Evolutionary conservation across 2,797 vertebrate genomes (phyloP), one percentile per base, ranked within the genome.

Genomic region (Psittacula echo): DNA sequence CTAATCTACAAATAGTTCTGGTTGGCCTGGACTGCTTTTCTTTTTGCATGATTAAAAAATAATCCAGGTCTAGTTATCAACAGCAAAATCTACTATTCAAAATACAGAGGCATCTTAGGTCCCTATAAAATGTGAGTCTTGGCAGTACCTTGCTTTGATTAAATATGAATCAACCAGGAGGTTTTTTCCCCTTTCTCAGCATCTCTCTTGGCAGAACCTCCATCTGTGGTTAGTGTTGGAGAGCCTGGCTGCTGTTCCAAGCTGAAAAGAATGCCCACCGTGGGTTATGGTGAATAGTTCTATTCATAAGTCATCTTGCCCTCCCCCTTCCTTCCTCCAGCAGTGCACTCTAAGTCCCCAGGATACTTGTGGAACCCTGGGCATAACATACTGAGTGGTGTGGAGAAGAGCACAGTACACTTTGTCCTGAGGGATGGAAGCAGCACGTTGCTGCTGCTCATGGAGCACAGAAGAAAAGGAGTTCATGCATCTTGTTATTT

Each of bases 251-350:
- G 87, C 79, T 68, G 86, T 21, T 85, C 30, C 93, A 94, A 95
- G 92, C 81, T 93, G 81, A 93, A 45, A 88, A 18, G 70, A 65
- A 83, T 96, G 87, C 84, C 95, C 87, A 89, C 58, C 9, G 4
- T 92, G 93, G 96, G 95, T 93, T 88, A 75, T 83, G 95, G 72
- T 98, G 97, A 98, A 98, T 97, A 94, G 94, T 47, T 92, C 86
- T 88, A 98, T 98, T 98, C 97, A 98, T 82, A 41, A 72, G 64
- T 77, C 92, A 95, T 68, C 94, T 88, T 83, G 47, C 60, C 15
- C 74, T 80, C 88, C 86, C 74, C 58, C 56, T 44, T 61, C 41
- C 51, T 82, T 87, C 77, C 73, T 80, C 61, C 88, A 94, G 85
- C 60, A 88, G 34, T 71, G 86, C 60, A 37, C 58, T 71, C 16